A percentile compares a stretch with the other conserved stretches of the same genome.
These are phyloP conservation scores for Parelbella ahira DNA, from an alignment of 2,888 invertebrate genomes.

Conservation along the genomic window DNA sequence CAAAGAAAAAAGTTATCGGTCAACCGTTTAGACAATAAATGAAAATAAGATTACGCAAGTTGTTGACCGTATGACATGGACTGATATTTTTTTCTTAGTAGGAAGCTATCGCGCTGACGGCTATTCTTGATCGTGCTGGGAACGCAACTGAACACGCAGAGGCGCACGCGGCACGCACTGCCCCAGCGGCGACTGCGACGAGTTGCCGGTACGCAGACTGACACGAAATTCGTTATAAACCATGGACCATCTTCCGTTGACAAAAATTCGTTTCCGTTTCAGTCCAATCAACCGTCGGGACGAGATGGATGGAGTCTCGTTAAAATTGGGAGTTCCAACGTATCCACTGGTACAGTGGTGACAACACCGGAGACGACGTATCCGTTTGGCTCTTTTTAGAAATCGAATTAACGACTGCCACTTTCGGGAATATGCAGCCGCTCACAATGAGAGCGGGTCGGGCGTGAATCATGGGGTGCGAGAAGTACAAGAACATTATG, in stretches of 20 bases:
- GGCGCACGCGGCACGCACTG: conserved; percentile 66
- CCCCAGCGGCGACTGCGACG: conserved; percentile 49
- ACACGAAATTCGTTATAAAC: conserved; percentile 58
- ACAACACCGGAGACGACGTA: conserved; percentile 71
- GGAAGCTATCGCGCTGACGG: conserved; percentile 56
- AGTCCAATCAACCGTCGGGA: conserved; percentile 62
- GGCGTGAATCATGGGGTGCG: conserved; percentile 68
- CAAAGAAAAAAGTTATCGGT: neutral
- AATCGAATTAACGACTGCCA: conserved; percentile 63
- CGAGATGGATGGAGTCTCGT: conserved; percentile 47
- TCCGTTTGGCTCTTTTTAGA: conserved; percentile 63
- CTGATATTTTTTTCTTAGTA: conserved; percentile 33
- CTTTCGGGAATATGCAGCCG: conserved; percentile 56
- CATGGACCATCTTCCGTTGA: conserved; percentile 59
- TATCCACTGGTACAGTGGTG: conserved; percentile 53
- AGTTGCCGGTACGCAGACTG: conserved; percentile 47
- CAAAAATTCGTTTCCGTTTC: conserved; percentile 62
- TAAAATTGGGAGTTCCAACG: conserved; percentile 45
- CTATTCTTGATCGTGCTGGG: conserved; percentile 71
- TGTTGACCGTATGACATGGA: conserved; percentile 38
- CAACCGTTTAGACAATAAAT: too few relatives aligned
- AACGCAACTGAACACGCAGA: conserved; percentile 66
- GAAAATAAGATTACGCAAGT: conserved; percentile 27
- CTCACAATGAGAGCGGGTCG: conserved; percentile 52
- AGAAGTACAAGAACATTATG: conserved; percentile 48